Percentiles rank a stretch among this genome's conserved stretches.
These are phyloP conservation scores for Oedothorax gibbosus DNA, from an alignment of 1,140 invertebrate species.

Conservation along the genomic window DNA sequence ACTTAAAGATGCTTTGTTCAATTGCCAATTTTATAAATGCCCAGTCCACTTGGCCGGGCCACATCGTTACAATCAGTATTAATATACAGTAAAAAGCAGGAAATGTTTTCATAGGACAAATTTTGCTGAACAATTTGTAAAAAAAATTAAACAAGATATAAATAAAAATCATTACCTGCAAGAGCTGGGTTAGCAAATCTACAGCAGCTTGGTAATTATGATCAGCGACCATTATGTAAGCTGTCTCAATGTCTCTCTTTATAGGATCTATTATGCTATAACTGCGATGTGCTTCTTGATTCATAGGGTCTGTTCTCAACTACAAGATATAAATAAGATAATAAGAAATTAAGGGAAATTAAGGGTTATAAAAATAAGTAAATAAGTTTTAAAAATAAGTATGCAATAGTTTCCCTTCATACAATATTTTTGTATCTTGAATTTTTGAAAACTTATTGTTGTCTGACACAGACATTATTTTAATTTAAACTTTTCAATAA, in stretches of 20 bases:
- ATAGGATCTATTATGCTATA: conserved; percentile 77
- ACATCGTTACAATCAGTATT: too few species aligned
- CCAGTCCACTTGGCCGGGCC: too few species aligned
- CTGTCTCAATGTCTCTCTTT: conserved; percentile 76
- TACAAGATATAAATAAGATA: conserved; percentile 68
- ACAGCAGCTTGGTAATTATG: conserved; percentile 80
- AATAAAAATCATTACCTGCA: conserved; percentile 75
- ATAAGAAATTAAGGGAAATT: background rate
- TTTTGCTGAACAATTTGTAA: background rate
- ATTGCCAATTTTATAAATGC: too few species aligned
- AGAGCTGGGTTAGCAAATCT: conserved; percentile 77
- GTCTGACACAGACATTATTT: too few species aligned
- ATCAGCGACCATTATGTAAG: conserved; percentile 76
- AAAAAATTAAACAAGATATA: background rate
- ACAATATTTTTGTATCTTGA: too few species aligned
- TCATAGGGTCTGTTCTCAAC: conserved; percentile 80
- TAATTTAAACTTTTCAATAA: too few species aligned
- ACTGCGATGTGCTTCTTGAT: conserved; percentile 79
- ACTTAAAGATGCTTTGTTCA: too few species aligned
- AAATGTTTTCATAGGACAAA: background rate
- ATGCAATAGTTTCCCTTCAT: too few species aligned
- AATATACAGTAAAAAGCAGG: background rate
- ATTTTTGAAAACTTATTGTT: too few species aligned
- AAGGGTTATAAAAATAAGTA: too few species aligned
- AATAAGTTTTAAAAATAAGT: too few species aligned